These are phyloP conservation scores for Phallusia fumigata DNA, from an alignment of 23 tunicate genomes.

Conservation along the genomic window DNA sequence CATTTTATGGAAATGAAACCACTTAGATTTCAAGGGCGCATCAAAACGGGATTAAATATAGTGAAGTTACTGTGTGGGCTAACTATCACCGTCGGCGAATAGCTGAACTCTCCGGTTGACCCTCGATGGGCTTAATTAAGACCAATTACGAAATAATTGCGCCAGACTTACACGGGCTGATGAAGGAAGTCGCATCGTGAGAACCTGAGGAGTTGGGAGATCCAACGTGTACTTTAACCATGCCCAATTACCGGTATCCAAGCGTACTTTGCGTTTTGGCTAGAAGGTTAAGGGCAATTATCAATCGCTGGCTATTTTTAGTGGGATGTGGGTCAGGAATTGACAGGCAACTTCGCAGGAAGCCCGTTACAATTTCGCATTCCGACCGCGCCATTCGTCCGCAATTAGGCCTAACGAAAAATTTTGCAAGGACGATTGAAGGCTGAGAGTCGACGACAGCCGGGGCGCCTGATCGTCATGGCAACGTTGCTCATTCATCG, in stretches of 20 bases:
- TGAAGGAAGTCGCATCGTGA: conserved; percentile 14
- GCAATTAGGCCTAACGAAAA: neutral
- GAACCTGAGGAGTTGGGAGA: conserved; percentile 12
- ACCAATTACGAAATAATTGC: conserved; percentile 2
- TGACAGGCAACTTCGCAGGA: neutral
- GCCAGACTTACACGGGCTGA: neutral
- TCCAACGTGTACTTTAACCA: neutral
- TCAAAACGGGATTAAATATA: neutral
- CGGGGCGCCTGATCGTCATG: neutral
- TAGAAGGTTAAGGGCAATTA: neutral
- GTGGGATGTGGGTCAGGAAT: neutral
- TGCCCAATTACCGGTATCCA: conserved; percentile 2
- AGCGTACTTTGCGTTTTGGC: conserved; percentile 4
- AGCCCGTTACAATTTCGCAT: neutral
- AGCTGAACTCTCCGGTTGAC: neutral
- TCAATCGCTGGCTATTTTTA: neutral
- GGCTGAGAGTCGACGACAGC: neutral
- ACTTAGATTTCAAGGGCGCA: neutral
- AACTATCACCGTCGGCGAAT: neutral
- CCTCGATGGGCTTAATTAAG: conserved; percentile 4
- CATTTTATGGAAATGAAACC: conserved; percentile 1
- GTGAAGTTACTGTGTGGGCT: neutral
- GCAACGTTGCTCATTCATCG: conserved; percentile 11
- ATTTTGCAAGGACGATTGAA: neutral
- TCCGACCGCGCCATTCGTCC: neutral